These are phyloP conservation scores for Peromyscus maniculatus DNA, from an alignment of 2,113 vertebrate genomes.

Conservation along the genomic window DNA sequence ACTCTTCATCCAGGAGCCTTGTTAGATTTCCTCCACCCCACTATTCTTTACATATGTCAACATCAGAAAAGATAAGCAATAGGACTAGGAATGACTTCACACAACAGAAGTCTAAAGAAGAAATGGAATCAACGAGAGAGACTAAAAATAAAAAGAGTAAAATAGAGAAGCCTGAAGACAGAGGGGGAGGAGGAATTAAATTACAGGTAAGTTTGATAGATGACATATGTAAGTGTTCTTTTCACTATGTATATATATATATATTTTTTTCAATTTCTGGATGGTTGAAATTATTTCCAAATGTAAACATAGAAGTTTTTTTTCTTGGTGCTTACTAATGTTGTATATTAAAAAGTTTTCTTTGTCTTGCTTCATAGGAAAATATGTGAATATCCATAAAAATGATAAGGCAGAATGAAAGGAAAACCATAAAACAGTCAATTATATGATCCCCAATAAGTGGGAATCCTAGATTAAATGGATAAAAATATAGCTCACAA, in stretches of 20 bases:
- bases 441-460: background rate
- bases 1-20: background rate
- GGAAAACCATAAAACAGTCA: background rate
- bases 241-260: background rate
- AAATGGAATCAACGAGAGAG: background rate
- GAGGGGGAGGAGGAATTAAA: background rate
- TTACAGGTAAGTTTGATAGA: background rate
- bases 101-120: background rate
- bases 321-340: background rate
- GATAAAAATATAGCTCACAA: background rate
- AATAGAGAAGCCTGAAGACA: background rate
- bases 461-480: background rate
- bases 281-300: conserved; percentile 40
- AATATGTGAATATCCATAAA: background rate
- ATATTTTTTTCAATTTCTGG: background rate
- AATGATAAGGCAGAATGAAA: conserved; percentile 11
- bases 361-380: conserved; percentile 17
- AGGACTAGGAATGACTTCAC: background rate
- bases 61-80: background rate
- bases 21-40: background rate
- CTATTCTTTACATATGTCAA: background rate
- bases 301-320: background rate
- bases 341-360: background rate
- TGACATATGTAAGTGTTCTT: background rate
- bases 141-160: background rate